Conservation (phyloP, 2,797 vertebrate species). For the Stomatorhinus walkeri region DNA sequence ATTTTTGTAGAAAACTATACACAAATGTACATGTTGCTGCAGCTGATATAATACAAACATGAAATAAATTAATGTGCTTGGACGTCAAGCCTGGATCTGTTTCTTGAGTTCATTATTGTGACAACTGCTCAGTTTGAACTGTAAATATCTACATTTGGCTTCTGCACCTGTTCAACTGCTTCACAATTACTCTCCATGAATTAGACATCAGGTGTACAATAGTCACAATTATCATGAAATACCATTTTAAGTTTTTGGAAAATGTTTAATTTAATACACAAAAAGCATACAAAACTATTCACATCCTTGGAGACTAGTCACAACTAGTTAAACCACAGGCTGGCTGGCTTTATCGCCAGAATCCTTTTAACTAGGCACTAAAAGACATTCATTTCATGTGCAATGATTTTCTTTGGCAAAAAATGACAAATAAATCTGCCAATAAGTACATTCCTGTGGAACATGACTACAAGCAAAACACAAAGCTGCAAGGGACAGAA, state of each 20-base stretch:
- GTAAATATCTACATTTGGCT: background rate
- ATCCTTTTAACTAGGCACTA: conserved; percentile 4
- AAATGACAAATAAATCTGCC: background rate
- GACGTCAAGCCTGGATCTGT: conserved; percentile 18
- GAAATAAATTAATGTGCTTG: conserved; percentile 35
- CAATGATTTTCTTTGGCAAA: conserved; percentile 1
- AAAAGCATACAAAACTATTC: background rate
- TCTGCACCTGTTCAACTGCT: background rate
- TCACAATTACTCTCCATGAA: background rate
- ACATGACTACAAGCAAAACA: background rate
- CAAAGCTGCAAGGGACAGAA: background rate
- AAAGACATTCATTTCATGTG: conserved; percentile 12
- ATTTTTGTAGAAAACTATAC: conserved; percentile 53
- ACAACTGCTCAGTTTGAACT: background rate
- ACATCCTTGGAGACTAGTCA: background rate
- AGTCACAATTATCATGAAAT: background rate
- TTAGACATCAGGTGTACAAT: background rate
- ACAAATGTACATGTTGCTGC: conserved; percentile 47
- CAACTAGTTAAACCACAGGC: background rate
- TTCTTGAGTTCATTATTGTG: background rate
- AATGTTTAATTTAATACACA: background rate
- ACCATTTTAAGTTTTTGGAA: background rate
- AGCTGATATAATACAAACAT: conserved; percentile 43
- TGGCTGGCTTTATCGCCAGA: background rate
- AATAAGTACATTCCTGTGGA: background rate